Evolutionary conservation across 2,113 vertebrate species (phyloP).

Genomic region (Myiagra hebetior): DNA sequence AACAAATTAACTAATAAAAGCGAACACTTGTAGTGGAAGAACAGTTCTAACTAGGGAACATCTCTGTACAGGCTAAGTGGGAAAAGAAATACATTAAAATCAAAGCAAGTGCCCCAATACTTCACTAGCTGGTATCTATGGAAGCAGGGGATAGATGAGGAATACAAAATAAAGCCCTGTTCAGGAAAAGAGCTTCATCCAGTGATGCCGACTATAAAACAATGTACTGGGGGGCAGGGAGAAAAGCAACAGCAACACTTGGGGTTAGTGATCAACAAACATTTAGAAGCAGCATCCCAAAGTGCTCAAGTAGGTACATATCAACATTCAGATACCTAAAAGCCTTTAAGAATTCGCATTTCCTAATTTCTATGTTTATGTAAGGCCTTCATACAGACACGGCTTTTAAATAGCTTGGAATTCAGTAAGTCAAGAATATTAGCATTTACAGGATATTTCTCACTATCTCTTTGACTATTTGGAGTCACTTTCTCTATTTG

Average conservation of each 20-base stretch:
- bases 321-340: neutral
- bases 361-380: neutral
- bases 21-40: neutral
- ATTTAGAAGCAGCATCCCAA: neutral
- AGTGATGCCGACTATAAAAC: neutral
- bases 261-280: neutral
- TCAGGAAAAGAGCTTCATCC: neutral
- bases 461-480: neutral
- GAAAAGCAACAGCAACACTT: neutral
- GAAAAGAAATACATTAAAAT: neutral
- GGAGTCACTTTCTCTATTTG: neutral
- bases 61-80: rapidly evolving
- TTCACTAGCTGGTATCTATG: neutral
- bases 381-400: neutral
- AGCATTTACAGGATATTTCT: neutral
- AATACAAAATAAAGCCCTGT: neutral
- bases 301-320: neutral
- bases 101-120: neutral
- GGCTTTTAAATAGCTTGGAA: neutral
- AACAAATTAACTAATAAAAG: neutral
- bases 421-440: neutral
- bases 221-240: rapidly evolving
- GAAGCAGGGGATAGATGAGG: neutral
- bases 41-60: neutral
- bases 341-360: neutral